phyloP scores from a whole-genome alignment of 2,888 invertebrate genomes.

The Adelphocoris suturalis region DNA sequence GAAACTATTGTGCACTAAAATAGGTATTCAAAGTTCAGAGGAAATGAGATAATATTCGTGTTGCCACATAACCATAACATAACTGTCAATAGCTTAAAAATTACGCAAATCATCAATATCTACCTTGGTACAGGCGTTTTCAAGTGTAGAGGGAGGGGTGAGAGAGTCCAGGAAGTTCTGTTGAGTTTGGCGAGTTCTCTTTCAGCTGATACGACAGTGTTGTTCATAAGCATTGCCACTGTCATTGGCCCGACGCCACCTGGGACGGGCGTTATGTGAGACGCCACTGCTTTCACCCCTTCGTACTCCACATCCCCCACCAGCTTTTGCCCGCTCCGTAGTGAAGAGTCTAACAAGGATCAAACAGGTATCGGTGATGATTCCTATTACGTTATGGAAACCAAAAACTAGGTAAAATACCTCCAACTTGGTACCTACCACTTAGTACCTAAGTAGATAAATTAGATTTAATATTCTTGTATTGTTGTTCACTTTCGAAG shows the following conservation, averaged over 20 bases:
- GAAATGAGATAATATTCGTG: too few relatives aligned
- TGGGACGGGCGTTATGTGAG: constrained; percentile 95
- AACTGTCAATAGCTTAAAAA: too few relatives aligned
- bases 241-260: constrained; percentile 99
- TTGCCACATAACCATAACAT: too few relatives aligned
- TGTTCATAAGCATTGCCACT: constrained; percentile 97
- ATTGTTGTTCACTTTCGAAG: too few relatives aligned
- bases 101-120: too few relatives aligned
- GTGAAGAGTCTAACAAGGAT: constrained; percentile 82
- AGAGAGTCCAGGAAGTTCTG: constrained; percentile 85
- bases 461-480: too few relatives aligned
- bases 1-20: too few relatives aligned
- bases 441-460: too few relatives aligned
- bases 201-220: constrained; percentile 92
- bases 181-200: constrained; percentile 82
- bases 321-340: constrained; percentile 88
- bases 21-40: too few relatives aligned
- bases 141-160: constrained; percentile 83
- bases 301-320: constrained; percentile 97
- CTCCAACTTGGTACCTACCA: too few relatives aligned
- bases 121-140: constrained; percentile 90
- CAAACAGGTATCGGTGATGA: not conserved
- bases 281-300: constrained; percentile 89
- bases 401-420: too few relatives aligned
- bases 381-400: too few relatives aligned